Conservation (phyloP, 1,140 invertebrate species). For the Lepidostoma basale region DNA sequence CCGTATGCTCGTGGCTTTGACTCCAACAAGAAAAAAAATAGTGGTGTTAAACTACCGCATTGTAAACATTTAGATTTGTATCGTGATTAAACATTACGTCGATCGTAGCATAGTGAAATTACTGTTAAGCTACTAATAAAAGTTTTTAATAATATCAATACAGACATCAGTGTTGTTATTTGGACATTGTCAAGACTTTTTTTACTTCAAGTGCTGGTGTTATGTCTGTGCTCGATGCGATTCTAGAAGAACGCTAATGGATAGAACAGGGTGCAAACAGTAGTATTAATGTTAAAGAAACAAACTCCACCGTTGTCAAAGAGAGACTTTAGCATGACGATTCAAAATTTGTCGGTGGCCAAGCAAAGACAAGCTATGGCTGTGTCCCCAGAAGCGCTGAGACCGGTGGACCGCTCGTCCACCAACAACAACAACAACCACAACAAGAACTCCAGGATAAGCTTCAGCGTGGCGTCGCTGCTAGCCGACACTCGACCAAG, state of each 20-base stretch:
- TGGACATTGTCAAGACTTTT: no score
- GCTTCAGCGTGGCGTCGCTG: constrained; percentile 72
- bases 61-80: background rate
- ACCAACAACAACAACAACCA: constrained; percentile 55
- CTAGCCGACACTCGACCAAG: constrained; percentile 67
- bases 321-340: constrained; percentile 62
- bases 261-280: constrained; percentile 2
- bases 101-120: no score
- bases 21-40: background rate
- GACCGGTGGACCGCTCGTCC: constrained; percentile 48
- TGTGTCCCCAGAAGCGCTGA: constrained; percentile 62
- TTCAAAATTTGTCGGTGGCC: constrained; percentile 56
- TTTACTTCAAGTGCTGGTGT: background rate
- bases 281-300: constrained; percentile 45
- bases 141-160: no score
- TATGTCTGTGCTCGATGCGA: background rate
- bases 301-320: constrained; percentile 46
- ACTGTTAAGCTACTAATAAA: no score
- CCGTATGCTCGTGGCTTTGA: background rate
- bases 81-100: no score
- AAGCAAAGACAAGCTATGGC: constrained; percentile 61
- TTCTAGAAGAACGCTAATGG: background rate
- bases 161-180: no score
- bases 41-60: background rate
- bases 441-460: constrained; percentile 62